phyloP scores from a whole-genome alignment of 2,888 invertebrate genomes.

The Vanessa cardui region DNA sequence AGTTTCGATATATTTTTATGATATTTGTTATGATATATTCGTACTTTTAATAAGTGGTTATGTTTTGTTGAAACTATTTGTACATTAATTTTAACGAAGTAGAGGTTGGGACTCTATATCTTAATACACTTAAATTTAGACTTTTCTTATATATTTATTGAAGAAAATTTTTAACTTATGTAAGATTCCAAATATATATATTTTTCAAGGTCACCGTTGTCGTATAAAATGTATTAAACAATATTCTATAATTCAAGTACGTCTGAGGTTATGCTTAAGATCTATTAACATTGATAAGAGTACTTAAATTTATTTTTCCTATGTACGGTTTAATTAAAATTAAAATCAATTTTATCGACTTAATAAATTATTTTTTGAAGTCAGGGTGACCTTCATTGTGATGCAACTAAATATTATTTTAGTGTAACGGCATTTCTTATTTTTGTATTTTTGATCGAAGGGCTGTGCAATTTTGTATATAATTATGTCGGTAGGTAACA shows the following conservation, averaged over 20 bases:
- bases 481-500: not conserved
- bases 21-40: not conserved
- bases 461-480: conserved; percentile 16
- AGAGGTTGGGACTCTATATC: conserved; percentile 7
- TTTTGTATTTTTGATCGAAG: not conserved
- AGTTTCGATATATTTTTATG: conserved; percentile 3
- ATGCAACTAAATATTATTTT: not conserved
- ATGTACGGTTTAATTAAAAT: not conserved
- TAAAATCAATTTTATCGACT: too few species aligned
- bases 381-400: not conserved
- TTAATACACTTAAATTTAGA: not conserved
- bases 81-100: not conserved
- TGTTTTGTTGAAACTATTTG: not conserved
- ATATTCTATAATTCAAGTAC: not conserved
- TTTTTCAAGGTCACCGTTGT: not conserved
- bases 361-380: too few species aligned
- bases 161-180: not conserved
- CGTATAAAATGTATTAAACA: not conserved
- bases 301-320: not conserved
- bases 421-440: conserved; percentile 4
- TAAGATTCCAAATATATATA: not conserved
- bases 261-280: not conserved
- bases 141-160: not conserved
- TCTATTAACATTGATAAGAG: not conserved
- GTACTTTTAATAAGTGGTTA: not conserved